Base-by-base conservation (phyloP, 2,888 invertebrate species). In the Chorisops tibialis region DNA sequence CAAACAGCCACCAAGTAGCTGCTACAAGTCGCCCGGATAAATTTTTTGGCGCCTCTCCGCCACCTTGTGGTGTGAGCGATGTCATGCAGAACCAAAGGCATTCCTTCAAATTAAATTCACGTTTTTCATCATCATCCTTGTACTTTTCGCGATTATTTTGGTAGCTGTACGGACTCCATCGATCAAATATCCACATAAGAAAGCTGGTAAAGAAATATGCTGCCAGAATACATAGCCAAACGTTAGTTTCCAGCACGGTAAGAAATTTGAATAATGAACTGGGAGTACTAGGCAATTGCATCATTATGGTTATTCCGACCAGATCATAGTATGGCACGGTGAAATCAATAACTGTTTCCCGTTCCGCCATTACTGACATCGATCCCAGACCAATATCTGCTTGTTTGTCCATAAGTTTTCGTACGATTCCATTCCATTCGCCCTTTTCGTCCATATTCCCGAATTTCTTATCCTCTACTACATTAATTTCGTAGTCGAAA, bases 41-140 rank as follows among this genome's bases (percentile, higher is more conserved):
- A 77, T 97, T 97, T 76, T 96, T 95, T 0, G 96, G 96, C 0
- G 96, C 96, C 77, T 96, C 96, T 0, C 96, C 96, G 0, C 96
- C 96, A 0, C 96, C 95, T 78, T 91, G 86, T 0, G 98, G 98
- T 0, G 97, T 98, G 16, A 98, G 79, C 37, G 96, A 97, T 41
- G 97, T 97, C 95, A 98, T 96, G 73, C 97, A 97, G 76, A 98
- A 98, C 97, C 97, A 98, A 0, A 98, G 82, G 72, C 96, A 96
- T 78, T 98, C 98, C 75, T 96, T 96, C 37, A 98, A 79, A 47
- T 90, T 93, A 73, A 98, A 98, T 73, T 95, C 93, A 3, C 97
- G 81, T 73, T 96, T 96, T 72, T 96, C 96, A 68, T 93, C 93
- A 69, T 95, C 94, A 62, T 94, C 89, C 73, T 89, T 90, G 74